These are phyloP conservation scores for Crypturellus undulatus DNA, from an alignment of 2,113 vertebrate genomes.

Conservation along the genomic window DNA sequence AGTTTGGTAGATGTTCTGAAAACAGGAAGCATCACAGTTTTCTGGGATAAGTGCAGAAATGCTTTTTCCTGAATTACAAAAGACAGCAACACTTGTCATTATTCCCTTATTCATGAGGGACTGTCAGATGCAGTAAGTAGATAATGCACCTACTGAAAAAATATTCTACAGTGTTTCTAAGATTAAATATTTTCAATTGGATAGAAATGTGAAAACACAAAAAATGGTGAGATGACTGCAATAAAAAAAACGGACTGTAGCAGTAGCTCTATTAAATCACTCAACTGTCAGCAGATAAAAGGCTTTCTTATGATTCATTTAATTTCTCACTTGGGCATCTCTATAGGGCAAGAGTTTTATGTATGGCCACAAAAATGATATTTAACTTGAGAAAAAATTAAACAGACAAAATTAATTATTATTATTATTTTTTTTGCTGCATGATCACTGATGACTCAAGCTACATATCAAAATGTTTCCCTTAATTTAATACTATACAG, in stretches of 20 bases:
- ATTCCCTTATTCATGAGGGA: not conserved
- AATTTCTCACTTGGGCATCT: not conserved
- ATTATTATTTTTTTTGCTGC: not conserved
- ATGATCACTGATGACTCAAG: not conserved
- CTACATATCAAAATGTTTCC: not conserved
- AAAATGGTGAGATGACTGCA: not conserved
- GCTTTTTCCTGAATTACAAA: not conserved
- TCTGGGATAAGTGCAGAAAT: not conserved
- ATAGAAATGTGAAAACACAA: not conserved
- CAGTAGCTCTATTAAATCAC: not conserved
- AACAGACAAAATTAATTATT: not conserved
- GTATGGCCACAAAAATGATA: fast-evolving
- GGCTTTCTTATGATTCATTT: not conserved
- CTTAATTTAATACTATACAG: not conserved
- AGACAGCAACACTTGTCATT: fast-evolving
- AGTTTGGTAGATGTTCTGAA: not conserved
- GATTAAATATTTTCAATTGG: not conserved
- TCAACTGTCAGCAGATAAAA: fast-evolving
- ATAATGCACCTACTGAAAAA: not conserved
- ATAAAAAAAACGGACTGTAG: not conserved
- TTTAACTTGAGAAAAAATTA: not conserved
- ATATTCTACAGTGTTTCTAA: not conserved
- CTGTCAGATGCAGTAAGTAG: fast-evolving
- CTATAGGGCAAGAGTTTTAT: not conserved
- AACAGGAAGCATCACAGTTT: not conserved